phyloP scores from a whole-genome alignment of 2,888 invertebrate genomes.

The Cacoxenus indagator region DNA sequence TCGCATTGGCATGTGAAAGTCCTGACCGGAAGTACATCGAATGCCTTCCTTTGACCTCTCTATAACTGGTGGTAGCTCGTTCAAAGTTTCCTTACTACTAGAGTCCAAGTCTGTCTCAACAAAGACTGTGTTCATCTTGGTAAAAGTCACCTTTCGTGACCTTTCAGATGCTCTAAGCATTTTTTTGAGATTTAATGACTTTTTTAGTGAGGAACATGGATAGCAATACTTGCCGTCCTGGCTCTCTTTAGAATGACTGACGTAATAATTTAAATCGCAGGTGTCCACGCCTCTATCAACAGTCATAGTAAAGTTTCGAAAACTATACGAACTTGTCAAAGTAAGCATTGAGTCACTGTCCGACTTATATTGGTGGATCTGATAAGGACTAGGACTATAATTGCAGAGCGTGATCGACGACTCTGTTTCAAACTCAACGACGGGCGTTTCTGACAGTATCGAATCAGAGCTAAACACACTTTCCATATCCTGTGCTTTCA shows the following conservation, averaged over 20 bases:
- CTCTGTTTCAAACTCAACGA: neutral
- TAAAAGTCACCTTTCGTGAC: neutral
- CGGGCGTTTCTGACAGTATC: neutral
- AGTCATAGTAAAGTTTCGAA: neutral
- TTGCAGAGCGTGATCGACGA: neutral
- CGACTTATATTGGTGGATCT: too few species aligned
- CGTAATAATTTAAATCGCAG: neutral
- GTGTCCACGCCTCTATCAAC: slow-evolving; percentile 1
- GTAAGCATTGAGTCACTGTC: neutral
- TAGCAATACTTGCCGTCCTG: neutral
- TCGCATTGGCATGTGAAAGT: neutral
- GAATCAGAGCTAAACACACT: neutral
- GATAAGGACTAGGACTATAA: too few species aligned
- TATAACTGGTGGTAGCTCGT: neutral
- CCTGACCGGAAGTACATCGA: neutral
- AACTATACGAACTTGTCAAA: neutral
- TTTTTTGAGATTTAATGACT: neutral
- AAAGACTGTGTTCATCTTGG: neutral
- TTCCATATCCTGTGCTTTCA: neutral
- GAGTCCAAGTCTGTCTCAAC: neutral
- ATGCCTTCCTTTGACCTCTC: neutral
- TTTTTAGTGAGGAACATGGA: slow-evolving; percentile 8
- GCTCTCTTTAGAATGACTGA: neutral
- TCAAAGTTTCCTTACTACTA: neutral
- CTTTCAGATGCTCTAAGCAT: neutral